phyloP scores from a whole-genome alignment of 2,113 vertebrate species.

The Ia io region DNA sequence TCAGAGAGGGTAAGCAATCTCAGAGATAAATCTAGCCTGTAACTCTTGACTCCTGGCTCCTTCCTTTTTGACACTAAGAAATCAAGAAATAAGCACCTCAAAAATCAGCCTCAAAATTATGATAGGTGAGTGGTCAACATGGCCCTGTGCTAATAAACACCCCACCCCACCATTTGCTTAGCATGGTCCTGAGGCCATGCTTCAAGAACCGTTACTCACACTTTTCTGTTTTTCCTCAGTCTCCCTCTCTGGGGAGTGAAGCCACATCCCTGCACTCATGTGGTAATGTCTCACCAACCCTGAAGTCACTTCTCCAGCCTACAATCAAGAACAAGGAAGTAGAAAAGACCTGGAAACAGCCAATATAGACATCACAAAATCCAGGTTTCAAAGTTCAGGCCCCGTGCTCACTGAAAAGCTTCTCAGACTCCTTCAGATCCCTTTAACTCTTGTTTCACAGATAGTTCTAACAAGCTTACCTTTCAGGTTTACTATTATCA shows the following conservation, averaged over 20 bases:
- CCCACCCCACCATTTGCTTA: neutral
- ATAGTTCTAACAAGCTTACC: neutral
- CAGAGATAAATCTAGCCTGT: neutral
- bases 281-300: neutral
- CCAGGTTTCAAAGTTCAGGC: neutral
- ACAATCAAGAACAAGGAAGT: neutral
- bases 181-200: neutral
- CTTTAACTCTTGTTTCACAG: neutral
- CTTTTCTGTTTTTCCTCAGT: neutral
- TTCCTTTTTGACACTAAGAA: neutral
- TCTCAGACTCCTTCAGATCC: neutral
- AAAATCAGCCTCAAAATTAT: neutral
- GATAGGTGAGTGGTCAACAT: neutral
- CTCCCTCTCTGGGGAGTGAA: neutral
- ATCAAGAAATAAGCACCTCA: neutral
- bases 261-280: neutral
- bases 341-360: neutral
- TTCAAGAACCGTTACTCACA: fast-evolving
- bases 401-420: neutral
- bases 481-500: neutral
- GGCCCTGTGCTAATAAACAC: neutral
- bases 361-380: neutral
- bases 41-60: neutral
- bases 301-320: neutral
- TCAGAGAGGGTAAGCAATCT: neutral